Conservation (phyloP, 2,113 vertebrate species). For the Lamprotornis superbus region DNA sequence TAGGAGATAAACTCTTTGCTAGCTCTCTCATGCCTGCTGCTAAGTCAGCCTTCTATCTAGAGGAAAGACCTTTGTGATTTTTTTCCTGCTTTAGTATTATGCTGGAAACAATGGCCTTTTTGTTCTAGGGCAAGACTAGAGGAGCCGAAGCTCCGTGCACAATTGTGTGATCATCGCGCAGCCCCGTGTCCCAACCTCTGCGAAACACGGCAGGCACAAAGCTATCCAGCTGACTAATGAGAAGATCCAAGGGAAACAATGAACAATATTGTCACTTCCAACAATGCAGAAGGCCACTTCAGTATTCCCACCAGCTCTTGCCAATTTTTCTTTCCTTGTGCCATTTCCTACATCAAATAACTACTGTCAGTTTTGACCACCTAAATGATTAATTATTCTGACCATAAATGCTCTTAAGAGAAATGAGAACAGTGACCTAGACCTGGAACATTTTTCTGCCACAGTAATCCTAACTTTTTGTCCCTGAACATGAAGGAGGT, state of each 20-base stretch:
- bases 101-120: slow-evolving; percentile 74
- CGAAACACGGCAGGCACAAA: not conserved
- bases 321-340: slow-evolving; percentile 13
- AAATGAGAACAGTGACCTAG: slow-evolving; percentile 18
- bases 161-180: slow-evolving; percentile 74
- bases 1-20: slow-evolving; percentile 27
- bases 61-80: slow-evolving; percentile 68
- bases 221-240: slow-evolving; percentile 9
- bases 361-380: slow-evolving; percentile 19
- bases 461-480: not conserved
- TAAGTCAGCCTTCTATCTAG: slow-evolving; percentile 67
- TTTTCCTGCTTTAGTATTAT: slow-evolving; percentile 64
- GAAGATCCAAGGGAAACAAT: slow-evolving; percentile 39
- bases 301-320: slow-evolving; percentile 35
- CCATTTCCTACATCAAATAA: not conserved
- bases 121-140: slow-evolving; percentile 56
- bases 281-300: slow-evolving; percentile 11
- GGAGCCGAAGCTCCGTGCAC: slow-evolving; percentile 58
- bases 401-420: not conserved
- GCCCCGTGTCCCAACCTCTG: slow-evolving; percentile 60
- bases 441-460: not conserved
- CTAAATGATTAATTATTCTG: slow-evolving; percentile 36
- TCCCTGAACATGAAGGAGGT: not conserved
- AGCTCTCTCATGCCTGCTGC: not conserved
- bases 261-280: slow-evolving; percentile 17